A percentile compares a stretch with the other conserved stretches of the same genome.
phyloP scores from a whole-genome alignment of 2,113 vertebrate genomes.

The Ptilonorhynchus violaceus region DNA sequence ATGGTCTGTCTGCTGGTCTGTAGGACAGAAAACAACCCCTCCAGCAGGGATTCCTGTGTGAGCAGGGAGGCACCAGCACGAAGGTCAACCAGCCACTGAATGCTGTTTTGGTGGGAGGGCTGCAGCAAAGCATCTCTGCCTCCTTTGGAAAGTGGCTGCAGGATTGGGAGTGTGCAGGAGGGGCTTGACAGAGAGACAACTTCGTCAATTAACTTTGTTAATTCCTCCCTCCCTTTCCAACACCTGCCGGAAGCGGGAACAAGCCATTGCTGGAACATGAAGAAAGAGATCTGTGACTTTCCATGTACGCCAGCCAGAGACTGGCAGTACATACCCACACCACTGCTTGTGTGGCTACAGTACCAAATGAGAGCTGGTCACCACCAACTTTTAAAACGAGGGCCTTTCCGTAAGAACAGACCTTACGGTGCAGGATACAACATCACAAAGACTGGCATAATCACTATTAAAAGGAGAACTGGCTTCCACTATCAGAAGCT shows the following conservation, averaged over 20 bases:
- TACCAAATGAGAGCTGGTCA: not conserved
- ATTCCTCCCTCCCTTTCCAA: not conserved
- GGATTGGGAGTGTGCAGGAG: fast-evolving
- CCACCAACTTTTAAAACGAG: not conserved
- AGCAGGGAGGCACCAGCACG: not conserved
- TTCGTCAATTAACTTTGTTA: not conserved
- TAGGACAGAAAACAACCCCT: not conserved
- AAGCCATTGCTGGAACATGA: not conserved
- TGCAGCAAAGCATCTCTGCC: not conserved
- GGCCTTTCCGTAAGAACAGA: not conserved
- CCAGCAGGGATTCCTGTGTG: not conserved
- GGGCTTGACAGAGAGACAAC: not conserved
- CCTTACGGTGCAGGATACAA: not conserved
- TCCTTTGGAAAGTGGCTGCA: not conserved
- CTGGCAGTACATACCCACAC: not conserved
- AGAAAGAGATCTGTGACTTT: not conserved
- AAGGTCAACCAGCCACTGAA: not conserved
- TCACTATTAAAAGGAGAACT: not conserved
- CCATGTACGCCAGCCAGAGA: not conserved
- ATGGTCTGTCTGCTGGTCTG: not conserved
- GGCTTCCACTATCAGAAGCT: not conserved
- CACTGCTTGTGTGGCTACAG: not conserved
- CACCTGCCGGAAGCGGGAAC: fast-evolving
- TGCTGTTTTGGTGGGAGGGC: not conserved
- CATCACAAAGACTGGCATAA: not conserved